These are phyloP conservation scores for Corbicula japonica DNA, from an alignment of 2,888 invertebrate species.

Conservation along the genomic window DNA sequence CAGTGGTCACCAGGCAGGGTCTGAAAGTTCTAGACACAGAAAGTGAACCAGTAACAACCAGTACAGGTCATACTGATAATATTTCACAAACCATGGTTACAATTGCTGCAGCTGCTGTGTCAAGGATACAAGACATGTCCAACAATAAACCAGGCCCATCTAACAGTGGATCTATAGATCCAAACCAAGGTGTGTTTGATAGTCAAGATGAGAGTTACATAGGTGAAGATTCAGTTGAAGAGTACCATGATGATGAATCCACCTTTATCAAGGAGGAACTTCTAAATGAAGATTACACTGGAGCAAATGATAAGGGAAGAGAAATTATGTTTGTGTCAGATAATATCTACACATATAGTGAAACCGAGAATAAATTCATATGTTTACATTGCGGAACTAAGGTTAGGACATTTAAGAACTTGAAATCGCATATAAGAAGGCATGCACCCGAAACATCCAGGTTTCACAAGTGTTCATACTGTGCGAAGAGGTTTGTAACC, in stretches of 20 bases:
- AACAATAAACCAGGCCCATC: too few species aligned
- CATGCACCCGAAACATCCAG: slow-evolving; percentile 39
- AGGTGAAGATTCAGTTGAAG: slow-evolving; percentile 25
- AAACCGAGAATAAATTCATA: slow-evolving; percentile 24
- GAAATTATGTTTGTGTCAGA: slow-evolving; percentile 34
- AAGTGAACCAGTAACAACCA: not conserved
- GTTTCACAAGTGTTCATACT: slow-evolving; percentile 35
- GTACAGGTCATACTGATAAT: slow-evolving; percentile 4
- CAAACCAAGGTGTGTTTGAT: too few species aligned
- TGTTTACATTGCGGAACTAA: slow-evolving; percentile 35
- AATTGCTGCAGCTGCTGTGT: slow-evolving; percentile 15
- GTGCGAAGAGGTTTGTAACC: slow-evolving; percentile 51
- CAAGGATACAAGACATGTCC: too few species aligned
- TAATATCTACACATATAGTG: slow-evolving; percentile 33
- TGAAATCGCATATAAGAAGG: slow-evolving; percentile 54
- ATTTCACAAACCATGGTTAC: slow-evolving; percentile 9
- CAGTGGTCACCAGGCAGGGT: slow-evolving; percentile 11
- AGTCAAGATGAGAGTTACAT: too few species aligned
- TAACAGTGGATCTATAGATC: too few species aligned
- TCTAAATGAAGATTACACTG: slow-evolving; percentile 5
- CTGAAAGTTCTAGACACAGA: slow-evolving; percentile 7
- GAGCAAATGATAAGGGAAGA: not conserved
- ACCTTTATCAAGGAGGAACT: slow-evolving; percentile 53
- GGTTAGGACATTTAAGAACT: slow-evolving; percentile 29
- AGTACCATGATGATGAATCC: slow-evolving; percentile 42